Conservation (phyloP, 2,797 vertebrate species). For the Sebastes nivosus region DNA sequence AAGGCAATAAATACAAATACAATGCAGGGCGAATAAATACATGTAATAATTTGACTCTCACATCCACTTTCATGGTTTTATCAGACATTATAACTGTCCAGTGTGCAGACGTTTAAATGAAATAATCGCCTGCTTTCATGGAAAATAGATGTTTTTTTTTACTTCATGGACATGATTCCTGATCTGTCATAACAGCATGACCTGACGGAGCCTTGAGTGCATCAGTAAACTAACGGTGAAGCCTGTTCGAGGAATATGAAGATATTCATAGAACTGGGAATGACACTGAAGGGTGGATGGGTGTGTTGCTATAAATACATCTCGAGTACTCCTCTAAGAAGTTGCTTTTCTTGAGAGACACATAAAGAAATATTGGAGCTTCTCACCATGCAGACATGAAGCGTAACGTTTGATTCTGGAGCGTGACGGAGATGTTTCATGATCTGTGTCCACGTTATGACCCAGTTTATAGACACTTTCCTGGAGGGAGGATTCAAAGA, state of each 20-base stretch:
- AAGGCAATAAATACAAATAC: no score
- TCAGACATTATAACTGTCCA: background rate
- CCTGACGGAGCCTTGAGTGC: background rate
- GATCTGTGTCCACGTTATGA: background rate
- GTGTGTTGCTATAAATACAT: background rate
- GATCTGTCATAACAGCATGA: background rate
- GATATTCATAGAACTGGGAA: background rate
- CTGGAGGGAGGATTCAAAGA: background rate
- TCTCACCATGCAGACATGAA: background rate
- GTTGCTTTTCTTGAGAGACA: no score
- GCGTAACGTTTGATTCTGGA: background rate
- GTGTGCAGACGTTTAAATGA: background rate
- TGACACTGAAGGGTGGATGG: background rate
- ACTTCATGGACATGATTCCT: background rate
- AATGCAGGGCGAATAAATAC: no score
- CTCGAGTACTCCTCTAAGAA: background rate
- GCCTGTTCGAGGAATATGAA: background rate
- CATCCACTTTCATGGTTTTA: background rate
- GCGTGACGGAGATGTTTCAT: background rate
- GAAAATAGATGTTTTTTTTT: no score
- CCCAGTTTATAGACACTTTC: background rate
- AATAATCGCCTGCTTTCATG: background rate
- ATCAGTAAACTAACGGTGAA: background rate
- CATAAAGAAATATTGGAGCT: background rate
- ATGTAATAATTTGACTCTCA: no score